These are phyloP conservation scores for Nomada ruficornis DNA, from an alignment of 2,888 invertebrate genomes.

Conservation along the genomic window DNA sequence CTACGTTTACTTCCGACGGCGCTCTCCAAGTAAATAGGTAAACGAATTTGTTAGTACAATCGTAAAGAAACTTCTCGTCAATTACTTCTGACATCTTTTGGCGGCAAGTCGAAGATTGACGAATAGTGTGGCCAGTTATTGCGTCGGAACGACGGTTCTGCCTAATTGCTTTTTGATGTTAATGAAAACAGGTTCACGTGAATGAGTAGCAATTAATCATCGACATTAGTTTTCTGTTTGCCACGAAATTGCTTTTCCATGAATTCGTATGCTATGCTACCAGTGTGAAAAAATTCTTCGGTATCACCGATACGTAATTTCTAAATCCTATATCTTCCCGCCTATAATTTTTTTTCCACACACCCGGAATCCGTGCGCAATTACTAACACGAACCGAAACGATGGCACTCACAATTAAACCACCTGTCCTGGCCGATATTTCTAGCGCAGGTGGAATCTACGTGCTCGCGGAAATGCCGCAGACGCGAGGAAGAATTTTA, in stretches of 20 bases:
- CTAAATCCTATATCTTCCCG: no score
- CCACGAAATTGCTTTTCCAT: background rate
- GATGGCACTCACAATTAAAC: background rate
- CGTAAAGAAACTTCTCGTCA: background rate
- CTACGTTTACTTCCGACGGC: background rate
- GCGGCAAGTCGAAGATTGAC: background rate
- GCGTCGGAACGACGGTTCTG: constrained; percentile 10
- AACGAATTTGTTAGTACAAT: background rate
- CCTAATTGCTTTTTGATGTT: constrained; percentile 6
- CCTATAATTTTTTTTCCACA: no score
- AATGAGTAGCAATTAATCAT: constrained; percentile 33
- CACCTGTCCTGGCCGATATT: background rate
- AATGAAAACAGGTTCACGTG: background rate
- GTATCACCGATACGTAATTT: background rate
- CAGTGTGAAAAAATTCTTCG: background rate
- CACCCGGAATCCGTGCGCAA: no score
- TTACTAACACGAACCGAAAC: no score
- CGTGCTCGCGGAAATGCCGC: no score
- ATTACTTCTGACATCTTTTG: constrained; percentile 12
- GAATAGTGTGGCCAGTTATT: constrained; percentile 10
- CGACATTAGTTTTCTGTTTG: constrained; percentile 3
- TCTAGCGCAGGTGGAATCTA: no score
- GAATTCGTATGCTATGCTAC: background rate
- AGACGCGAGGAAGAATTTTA: no score
- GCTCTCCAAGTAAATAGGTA: background rate